Evolutionary conservation across 2,797 vertebrate species (phyloP), one percentile per base, ranked within the genome.

Genomic region (Sebastes hubbsi): DNA sequence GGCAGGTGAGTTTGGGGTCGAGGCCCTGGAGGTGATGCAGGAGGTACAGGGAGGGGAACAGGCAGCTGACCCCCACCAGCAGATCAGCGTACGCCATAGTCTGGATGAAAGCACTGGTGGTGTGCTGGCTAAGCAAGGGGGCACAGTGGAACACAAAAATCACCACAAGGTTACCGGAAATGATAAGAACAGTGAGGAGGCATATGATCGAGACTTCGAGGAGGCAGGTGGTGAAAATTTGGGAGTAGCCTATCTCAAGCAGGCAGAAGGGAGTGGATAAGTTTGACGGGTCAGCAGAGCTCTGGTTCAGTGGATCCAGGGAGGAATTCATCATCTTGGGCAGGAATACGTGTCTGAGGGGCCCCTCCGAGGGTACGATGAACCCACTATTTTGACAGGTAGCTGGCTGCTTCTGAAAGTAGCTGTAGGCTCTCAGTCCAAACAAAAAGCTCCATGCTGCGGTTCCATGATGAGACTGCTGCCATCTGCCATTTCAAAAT

Each of bases 81-180:
- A 99, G 96, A 92, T 99, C 99, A 20, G 99, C 99, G 24, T 99
- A 99, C 0, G 99, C 97, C 99, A 99, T 99, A 27, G 99, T 99
- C 95, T 98, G 98, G 87, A 99, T 98, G 93, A 99, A 99, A 91
- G 98, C 97, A 91, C 97, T 99, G 91, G 98, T 99, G 83, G 97
- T 98, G 89, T 99, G 98, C 88, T 99, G 97, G 95, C 97, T 98
- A 24, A 99, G 96, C 89, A 99, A 92, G 55, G 99, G 98, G n/a
- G 98, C 98, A 82, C 98, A 99, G 92, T 99, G 98, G 94, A 99
- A 99, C 63, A 99, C 99, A 84, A 98, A 97, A 86, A 99, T 99
- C 77, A 99, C 98, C 78, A 99, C 96, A 74, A 99, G 90, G 93
- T 99, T 99, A 24, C 99, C 99, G 0, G 95, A 97, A 94, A 99